Evolutionary conservation across 2,888 invertebrate species (phyloP), one percentile per base, ranked within the genome.

Genomic region (Standfussiana lucernea): DNA sequence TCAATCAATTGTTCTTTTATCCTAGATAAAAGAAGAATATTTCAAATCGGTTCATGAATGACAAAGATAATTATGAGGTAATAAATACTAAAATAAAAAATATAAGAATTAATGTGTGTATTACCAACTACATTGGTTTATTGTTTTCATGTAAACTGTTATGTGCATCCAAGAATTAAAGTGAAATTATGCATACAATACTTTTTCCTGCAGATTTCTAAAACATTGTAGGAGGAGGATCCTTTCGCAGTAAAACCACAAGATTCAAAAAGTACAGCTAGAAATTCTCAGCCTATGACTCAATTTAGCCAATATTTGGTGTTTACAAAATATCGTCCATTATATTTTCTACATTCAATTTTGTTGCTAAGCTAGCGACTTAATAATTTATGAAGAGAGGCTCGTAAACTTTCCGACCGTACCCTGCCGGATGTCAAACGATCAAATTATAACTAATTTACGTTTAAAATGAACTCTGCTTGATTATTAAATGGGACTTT

Each of bases 371-470:
- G 68, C 73, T 53, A 81, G 47, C 62, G 50, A 68, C n/a, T 83
- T 80, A 8, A 73, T 76, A 69, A 85, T 73, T 81, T 84, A 84
- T 80, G 69, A 73, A 75, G 28, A 47, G 65, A 72, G 65, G 72
- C 66, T 85, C 56, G 71, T 75, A 80, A 77, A 86, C 83, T 86
- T 83, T 83, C 61, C 65, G 24, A 21, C 70, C 67, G 67, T 67
- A 77, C 64, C 70, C 59, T 69, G 70, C 37, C 66, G 71, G 66
- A 73, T 86, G 75, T 72, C 74, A 77, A 85, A 80, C 62, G 64
- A 80, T 85, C 65, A 76, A 83, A 83, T 81, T 79, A 78, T 70
- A 66, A 73, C 70, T 64, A 75, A 87, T 79, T 85, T 62, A 79
- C 76, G 68, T 78, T 79, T 65, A 42, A 59, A 65, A 78, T 68